Evolutionary conservation across 2,113 vertebrate species (phyloP), one percentile per base, ranked within the genome.

Genomic region (Dipodomys stephensi): DNA sequence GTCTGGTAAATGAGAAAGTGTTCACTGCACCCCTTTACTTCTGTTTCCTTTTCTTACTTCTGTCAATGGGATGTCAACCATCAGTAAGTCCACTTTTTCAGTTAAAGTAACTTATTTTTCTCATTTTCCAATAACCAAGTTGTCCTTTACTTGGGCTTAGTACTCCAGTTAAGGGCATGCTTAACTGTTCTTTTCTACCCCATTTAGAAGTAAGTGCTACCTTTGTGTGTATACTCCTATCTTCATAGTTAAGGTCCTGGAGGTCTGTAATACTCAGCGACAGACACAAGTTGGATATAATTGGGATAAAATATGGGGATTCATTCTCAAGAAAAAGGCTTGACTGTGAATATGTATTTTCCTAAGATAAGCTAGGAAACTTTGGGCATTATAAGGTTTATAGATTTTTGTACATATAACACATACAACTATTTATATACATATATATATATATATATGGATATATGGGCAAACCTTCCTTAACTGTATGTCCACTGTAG

Each of bases 261-360:
- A 22, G 44, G 2, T 6, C 35, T 82, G 0, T 23, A 32, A 0
- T 19, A 0, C n/a, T 44, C 20, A 60, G 35, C 19, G 18, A 35
- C 23, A 27, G 23, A 30, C 22, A 39, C 44, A 69, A 67, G 7
- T 39, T 90, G 46, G 39, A 60, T 22, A 46, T 30, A 32, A 44
- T 1, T 2, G 2, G 10, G 6, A 28, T 13, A 67, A 53, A 94
- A 4, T 62, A 62, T 11, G 2, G 60, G 11, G 12, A 19, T 85
- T 23, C 44, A 5, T 0, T 30, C 82, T 60, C 62, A 30, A 15
- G n/a, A 92, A 73, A 28, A 28, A 81, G 2, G 0, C 83, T 83
- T 71, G n/a, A 13, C 7, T 4, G 64, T 7, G 1, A 87, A 87
- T 72, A 60, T 0, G 68, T 3, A 44, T 22, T 79, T 68, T 93